Conservation (phyloP, 2,888 invertebrate species). For the Sinodicranocentrus sp. region DNA sequence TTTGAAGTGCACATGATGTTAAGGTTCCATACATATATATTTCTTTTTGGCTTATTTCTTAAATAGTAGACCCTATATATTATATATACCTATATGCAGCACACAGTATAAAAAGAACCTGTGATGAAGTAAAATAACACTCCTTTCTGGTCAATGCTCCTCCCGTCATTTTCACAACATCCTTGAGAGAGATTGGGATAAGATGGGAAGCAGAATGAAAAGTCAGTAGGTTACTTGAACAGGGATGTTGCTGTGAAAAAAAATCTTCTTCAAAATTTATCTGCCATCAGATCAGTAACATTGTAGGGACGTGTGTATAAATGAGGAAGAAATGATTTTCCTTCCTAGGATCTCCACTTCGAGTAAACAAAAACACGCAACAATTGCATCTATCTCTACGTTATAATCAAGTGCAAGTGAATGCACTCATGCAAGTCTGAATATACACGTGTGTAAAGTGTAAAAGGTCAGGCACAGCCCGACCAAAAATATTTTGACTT, state of each 20-base stretch:
- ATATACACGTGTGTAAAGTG: background rate
- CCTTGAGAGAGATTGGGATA: conserved; percentile 24
- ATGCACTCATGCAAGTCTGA: background rate
- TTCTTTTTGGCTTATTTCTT: too few species aligned
- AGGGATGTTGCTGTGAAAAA: background rate
- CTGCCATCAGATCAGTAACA: background rate
- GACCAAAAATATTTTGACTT: too few species aligned
- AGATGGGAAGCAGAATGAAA: conserved; percentile 28
- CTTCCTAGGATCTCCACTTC: too few species aligned
- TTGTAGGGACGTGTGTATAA: too few species aligned
- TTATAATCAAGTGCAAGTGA: conserved; percentile 27
- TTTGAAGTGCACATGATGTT: background rate
- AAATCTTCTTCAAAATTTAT: background rate
- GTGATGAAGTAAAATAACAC: background rate
- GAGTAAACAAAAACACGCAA: background rate
- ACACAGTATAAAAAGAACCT: background rate
- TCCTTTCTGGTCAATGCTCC: conserved; percentile 55
- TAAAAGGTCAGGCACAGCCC: conserved; percentile 9
- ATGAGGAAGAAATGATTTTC: too few species aligned
- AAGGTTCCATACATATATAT: background rate
- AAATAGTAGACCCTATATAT: too few species aligned
- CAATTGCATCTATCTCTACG: background rate
- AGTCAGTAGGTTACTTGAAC: conserved; percentile 47
- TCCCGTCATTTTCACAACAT: conserved; percentile 46
- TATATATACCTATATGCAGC: too few species aligned